Conservation (phyloP, 2,888 invertebrate genomes). For the Fragum sueziense region DNA sequence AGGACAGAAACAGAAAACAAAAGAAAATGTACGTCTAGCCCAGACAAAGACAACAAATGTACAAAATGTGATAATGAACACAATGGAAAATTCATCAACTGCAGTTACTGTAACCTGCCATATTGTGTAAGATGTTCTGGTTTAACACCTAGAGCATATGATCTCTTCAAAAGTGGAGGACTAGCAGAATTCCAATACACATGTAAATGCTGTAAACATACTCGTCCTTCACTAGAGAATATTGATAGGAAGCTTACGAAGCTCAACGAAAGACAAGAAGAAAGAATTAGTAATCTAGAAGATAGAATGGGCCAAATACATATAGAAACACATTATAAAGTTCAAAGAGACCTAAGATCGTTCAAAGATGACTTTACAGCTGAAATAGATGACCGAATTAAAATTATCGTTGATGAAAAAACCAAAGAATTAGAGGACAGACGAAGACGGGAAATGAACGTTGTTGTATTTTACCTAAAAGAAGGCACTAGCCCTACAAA, state of each 20-base stretch:
- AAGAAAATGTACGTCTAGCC: not conserved
- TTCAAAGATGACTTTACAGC: no score
- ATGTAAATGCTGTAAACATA: constrained; percentile 13
- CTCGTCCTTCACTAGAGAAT: not conserved
- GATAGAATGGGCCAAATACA: not conserved
- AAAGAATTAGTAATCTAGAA: not conserved
- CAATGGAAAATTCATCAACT: not conserved
- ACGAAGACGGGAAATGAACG: not conserved
- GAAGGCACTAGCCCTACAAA: not conserved
- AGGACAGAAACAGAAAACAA: not conserved
- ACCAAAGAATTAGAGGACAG: no score
- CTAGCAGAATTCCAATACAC: not conserved
- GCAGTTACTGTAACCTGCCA: not conserved
- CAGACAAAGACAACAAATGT: not conserved
- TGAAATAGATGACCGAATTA: no score
- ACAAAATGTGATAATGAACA: not conserved
- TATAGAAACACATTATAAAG: not conserved
- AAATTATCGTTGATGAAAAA: no score
- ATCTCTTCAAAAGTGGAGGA: not conserved
- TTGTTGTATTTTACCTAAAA: not conserved
- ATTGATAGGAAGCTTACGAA: not conserved
- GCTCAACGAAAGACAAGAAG: not conserved
- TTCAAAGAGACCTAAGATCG: not conserved
- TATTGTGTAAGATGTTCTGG: constrained; percentile 12
- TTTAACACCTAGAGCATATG: not conserved